phyloP scores from a whole-genome alignment of 1,140 invertebrate species.

The Drosophila melanica region DNA sequence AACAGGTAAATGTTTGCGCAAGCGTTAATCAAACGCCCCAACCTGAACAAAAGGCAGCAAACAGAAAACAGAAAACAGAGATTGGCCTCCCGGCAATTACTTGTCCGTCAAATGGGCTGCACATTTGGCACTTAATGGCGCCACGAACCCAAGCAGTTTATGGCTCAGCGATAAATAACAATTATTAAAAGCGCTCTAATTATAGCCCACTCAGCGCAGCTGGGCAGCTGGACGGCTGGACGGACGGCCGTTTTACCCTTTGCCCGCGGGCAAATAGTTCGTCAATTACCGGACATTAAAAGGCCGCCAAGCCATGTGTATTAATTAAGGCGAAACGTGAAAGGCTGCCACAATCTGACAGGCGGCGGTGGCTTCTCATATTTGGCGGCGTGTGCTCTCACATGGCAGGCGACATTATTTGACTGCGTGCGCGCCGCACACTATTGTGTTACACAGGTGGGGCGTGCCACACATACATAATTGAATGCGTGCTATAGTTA shows the following conservation, averaged over 20 bases:
- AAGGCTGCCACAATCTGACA: neutral
- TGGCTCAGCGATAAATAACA: slow-evolving; percentile 65
- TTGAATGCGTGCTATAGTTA: slow-evolving; percentile 63
- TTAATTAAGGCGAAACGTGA: slow-evolving; percentile 65
- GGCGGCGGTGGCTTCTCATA: too few relatives aligned
- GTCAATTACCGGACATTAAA: slow-evolving; percentile 68
- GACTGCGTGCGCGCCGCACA: neutral
- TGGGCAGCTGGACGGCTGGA: neutral
- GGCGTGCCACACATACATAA: slow-evolving; percentile 48
- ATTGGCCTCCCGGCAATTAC: slow-evolving; percentile 47
- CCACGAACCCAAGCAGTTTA: slow-evolving; percentile 43
- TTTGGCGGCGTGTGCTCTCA: slow-evolving; percentile 5
- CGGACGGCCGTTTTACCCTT: neutral
- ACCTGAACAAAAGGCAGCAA: neutral
- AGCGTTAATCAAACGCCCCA: neutral
- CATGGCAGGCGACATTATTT: slow-evolving; percentile 13
- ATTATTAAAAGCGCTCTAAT: slow-evolving; percentile 57
- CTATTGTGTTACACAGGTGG: slow-evolving; percentile 8
- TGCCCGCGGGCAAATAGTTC: slow-evolving; percentile 37
- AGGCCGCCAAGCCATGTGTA: slow-evolving; percentile 55
- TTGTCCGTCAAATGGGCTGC: slow-evolving; percentile 25
- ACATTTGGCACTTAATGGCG: slow-evolving; percentile 34
- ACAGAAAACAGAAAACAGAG: too few relatives aligned
- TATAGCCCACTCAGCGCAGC: slow-evolving; percentile 11
- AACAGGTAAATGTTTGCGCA: neutral